These are phyloP conservation scores for Trissoscelio sp. DNA, from an alignment of 2,888 invertebrate species.

Conservation along the genomic window DNA sequence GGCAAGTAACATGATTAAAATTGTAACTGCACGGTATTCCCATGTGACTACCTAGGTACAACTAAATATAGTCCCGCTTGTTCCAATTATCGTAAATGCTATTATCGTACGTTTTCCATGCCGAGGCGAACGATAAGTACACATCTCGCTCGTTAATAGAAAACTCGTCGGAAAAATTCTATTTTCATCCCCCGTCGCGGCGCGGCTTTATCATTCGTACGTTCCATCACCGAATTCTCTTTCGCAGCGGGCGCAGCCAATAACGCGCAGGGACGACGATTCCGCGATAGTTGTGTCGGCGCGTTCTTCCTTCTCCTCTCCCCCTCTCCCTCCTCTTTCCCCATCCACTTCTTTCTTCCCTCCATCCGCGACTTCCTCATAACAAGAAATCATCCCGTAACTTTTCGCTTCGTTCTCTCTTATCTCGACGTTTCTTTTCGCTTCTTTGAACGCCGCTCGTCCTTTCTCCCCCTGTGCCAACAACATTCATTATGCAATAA, in stretches of 20 bases:
- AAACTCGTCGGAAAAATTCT: conserved; percentile 59
- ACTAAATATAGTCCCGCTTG: conserved; percentile 43
- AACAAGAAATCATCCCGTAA: conserved; percentile 62
- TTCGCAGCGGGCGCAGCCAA: conserved; percentile 27
- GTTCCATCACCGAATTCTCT: conserved; percentile 47
- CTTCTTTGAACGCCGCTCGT: conserved; percentile 13
- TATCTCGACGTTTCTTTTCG: conserved; percentile 38
- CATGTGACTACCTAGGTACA: conserved; percentile 11
- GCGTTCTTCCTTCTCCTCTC: conserved; percentile 14
- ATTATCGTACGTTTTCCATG: conserved; percentile 29
- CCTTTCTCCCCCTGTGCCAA: not conserved
- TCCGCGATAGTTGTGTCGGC: conserved; percentile 44
- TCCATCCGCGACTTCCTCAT: conserved; percentile 23
- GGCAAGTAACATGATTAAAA: conserved; percentile 45
- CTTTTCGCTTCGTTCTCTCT: conserved; percentile 35
- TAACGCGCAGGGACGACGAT: conserved; percentile 20
- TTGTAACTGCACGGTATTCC: conserved; percentile 40
- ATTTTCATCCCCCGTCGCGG: conserved; percentile 45
- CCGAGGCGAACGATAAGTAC: conserved; percentile 45
- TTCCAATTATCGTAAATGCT: conserved; percentile 48
- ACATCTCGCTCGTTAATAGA: conserved; percentile 59
- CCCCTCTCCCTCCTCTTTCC: not conserved
- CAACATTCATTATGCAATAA: conserved; percentile 50
- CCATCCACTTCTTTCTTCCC: too few relatives aligned
- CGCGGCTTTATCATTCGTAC: conserved; percentile 58